phyloP scores from a whole-genome alignment of 2,797 vertebrate genomes.

The Pampus argenteus region DNA sequence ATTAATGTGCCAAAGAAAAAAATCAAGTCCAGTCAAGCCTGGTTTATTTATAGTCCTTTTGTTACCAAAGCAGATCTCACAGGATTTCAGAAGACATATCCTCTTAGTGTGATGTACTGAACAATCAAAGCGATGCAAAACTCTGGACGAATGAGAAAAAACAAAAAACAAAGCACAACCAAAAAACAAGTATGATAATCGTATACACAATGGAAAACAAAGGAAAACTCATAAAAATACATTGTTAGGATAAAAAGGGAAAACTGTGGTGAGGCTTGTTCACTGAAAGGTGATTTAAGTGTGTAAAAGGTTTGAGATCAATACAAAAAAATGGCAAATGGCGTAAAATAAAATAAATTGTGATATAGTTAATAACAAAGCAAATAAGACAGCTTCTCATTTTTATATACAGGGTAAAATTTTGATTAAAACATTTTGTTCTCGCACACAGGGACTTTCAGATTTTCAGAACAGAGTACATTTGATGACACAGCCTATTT shows the following conservation, averaged over 20 bases:
- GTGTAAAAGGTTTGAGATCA: neutral
- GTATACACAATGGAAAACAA: conserved; percentile 4
- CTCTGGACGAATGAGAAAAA: neutral
- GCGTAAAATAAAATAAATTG: neutral
- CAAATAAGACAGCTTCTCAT: neutral
- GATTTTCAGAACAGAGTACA: neutral
- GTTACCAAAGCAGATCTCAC: neutral
- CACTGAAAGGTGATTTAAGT: neutral
- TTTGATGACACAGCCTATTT: conserved; percentile 6
- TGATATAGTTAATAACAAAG: neutral
- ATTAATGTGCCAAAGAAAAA: conserved; percentile 17
- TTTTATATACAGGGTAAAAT: neutral
- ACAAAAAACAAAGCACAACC: neutral
- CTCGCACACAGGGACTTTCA: neutral
- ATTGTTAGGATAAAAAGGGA: neutral
- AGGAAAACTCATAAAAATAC: conserved; percentile 13
- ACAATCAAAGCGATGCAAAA: conserved; percentile 6
- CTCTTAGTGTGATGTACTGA: conserved; percentile 5
- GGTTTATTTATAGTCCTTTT: conserved; percentile 22
- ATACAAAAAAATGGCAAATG: neutral
- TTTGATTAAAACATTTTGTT: neutral
- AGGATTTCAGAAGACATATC: conserved; percentile 10
- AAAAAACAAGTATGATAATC: neutral
- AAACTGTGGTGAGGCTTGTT: neutral
- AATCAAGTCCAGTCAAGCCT: neutral